Evolutionary conservation across 2,888 invertebrate species (phyloP).

Genomic region (Caenorhabditis virilis): DNA sequence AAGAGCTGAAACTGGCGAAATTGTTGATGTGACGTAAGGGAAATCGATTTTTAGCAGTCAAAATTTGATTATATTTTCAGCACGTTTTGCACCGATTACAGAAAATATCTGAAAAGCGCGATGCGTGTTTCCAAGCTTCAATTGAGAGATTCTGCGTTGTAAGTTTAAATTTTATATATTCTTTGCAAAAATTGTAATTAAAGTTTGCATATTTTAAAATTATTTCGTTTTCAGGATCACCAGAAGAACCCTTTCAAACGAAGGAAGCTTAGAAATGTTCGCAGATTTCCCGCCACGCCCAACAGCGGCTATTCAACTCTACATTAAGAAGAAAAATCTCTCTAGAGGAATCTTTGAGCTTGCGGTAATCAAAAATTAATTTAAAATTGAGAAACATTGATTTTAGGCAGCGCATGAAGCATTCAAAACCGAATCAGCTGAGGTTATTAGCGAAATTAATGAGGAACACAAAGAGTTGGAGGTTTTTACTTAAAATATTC

Average conservation of each 20-base stretch:
- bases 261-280: slow-evolving; percentile 8
- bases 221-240: no score
- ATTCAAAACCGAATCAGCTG: no score
- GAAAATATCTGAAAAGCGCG: slow-evolving; percentile 12
- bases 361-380: slow-evolving; percentile 1
- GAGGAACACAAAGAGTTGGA: not conserved
- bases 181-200: not conserved
- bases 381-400: no score
- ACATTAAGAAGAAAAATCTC: slow-evolving; percentile 11
- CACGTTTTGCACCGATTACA: slow-evolving; percentile 6
- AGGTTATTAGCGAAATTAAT: slow-evolving; percentile 1
- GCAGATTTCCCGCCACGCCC: slow-evolving; percentile 8
- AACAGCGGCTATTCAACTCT: slow-evolving; percentile 3
- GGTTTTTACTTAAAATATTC: no score
- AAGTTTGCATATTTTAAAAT: no score
- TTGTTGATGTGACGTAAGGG: slow-evolving; percentile 11
- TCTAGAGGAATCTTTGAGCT: not conserved
- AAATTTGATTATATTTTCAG: slow-evolving; percentile 7
- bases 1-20: slow-evolving; percentile 1
- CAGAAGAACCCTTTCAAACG: slow-evolving; percentile 1
- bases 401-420: no score
- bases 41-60: not conserved
- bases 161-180: not conserved
- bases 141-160: not conserved
- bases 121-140: slow-evolving; percentile 2